Evolutionary conservation across 2,888 invertebrate species (phyloP).

Genomic region (Keiferia lycopersicella): DNA sequence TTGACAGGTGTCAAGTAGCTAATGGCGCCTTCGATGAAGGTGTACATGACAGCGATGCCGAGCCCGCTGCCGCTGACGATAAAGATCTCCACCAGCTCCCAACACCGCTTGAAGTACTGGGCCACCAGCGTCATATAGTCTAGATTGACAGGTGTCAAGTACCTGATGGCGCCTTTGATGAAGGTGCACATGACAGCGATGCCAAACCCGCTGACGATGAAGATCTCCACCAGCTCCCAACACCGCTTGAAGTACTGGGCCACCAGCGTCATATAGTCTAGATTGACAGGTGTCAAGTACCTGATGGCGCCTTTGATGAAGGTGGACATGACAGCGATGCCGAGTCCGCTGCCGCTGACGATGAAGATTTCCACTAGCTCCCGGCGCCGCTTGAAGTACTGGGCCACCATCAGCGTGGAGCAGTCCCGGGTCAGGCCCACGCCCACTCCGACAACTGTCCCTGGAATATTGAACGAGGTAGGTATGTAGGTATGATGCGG

Average conservation of each 20-base stretch:
- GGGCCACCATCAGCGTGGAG: slow-evolving; percentile 93
- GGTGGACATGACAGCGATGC: slow-evolving; percentile 91
- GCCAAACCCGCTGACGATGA: slow-evolving; percentile 92
- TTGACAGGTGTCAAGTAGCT: slow-evolving; percentile 73
- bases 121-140: slow-evolving; percentile 94
- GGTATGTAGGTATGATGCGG: too few species aligned
- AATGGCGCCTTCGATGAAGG: slow-evolving; percentile 89
- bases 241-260: too few species aligned
- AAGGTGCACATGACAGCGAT: slow-evolving; percentile 92
- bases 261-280: slow-evolving; percentile 49
- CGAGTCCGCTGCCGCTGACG: slow-evolving; percentile 91
- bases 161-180: slow-evolving; percentile 90
- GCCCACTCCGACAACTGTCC: slow-evolving; percentile 88
- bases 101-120: slow-evolving; percentile 91
- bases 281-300: slow-evolving; percentile 61
- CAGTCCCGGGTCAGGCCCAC: slow-evolving; percentile 93
- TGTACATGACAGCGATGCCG: slow-evolving; percentile 91
- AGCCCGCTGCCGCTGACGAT: slow-evolving; percentile 92
- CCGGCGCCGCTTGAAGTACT: slow-evolving; percentile 92
- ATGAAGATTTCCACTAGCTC: slow-evolving; percentile 95
- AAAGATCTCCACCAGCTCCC: slow-evolving; percentile 94
- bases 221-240: slow-evolving; percentile 43
- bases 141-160: too few species aligned
- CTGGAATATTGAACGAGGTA: slow-evolving; percentile 51
- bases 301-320: slow-evolving; percentile 89